Base-by-base conservation (phyloP, 2,797 vertebrate species). In the Pristis pectinata region DNA sequence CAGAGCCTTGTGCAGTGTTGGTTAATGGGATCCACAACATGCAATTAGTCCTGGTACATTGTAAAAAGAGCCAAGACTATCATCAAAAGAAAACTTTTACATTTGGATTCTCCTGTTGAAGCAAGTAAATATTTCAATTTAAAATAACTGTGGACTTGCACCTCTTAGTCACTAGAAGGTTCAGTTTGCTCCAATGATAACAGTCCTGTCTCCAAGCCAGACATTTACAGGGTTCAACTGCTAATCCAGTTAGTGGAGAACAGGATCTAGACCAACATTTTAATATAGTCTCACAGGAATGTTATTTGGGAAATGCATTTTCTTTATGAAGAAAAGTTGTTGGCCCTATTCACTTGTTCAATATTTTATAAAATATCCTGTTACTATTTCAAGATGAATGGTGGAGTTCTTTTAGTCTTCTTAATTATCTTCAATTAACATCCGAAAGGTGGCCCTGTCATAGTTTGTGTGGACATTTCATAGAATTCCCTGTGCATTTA, bases 1-100 rank as follows among this genome's bases (percentile, higher is more conserved):
- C 61, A 91, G 87, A 91, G 61, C 59, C n/a, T 91, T 67, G 15
- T 41, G 87, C 61, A 91, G 64, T 91, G 10, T 41, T 91, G 61
- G 30, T 41, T 24, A 24, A 41, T 91, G 7, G 61, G 67, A 67
- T 79, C 13, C 15, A 41, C 13, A 17, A 19, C 37, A 37, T 22
- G 17, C 37, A 91, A 91, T 67, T 67, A 91, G n/a, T 22, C 59
- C 34, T 37, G 56, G 19, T 89, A n/a, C n/a, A 89, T 64, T 17
- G 85, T 91, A 41, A 22, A 91, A 37, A 2, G n/a, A 91, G n/a
- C 2, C 61, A 24, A 41, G 7, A 37, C n/a, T 41, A 11, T 87
- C 67, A 19, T 24, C 64, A 67, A 91, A 67, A 24, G n/a, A 61
- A 67, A 67, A 37, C 34, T 2, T 19, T 89, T 64, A 22, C 59